A percentile compares a stretch with the other conserved stretches of the same genome.
Conservation (phyloP, 2,797 vertebrate species). For the Scomberomorus guttatus region DNA sequence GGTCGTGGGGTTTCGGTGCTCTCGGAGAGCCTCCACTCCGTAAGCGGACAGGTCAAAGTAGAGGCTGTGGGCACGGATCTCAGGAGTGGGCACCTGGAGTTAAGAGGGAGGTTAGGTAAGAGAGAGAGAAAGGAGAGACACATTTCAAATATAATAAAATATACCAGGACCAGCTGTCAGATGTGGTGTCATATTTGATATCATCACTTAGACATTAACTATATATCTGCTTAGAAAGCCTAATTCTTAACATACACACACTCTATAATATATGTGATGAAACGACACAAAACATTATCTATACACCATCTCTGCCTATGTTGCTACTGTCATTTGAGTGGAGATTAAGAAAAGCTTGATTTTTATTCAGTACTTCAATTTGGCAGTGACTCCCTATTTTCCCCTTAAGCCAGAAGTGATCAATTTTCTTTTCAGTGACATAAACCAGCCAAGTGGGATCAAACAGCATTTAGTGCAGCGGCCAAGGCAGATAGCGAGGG, state of each 20-base stretch:
- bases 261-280: not conserved
- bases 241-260: not conserved
- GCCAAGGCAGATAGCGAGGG: slow-evolving; percentile 26
- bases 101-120: not conserved
- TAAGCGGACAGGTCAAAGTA: slow-evolving; percentile 90
- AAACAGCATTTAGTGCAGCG: slow-evolving; percentile 55
- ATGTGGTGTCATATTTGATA: slow-evolving; percentile 22
- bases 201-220: slow-evolving; percentile 7
- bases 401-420: slow-evolving; percentile 60
- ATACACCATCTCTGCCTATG: not conserved
- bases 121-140: not conserved
- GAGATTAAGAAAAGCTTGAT: slow-evolving; percentile 43
- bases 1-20: slow-evolving; percentile 70
- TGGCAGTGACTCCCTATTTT: slow-evolving; percentile 35
- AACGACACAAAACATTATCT: slow-evolving; percentile 12
- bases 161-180: not conserved
- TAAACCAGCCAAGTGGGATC: slow-evolving; percentile 57
- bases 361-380: slow-evolving; percentile 43
- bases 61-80: slow-evolving; percentile 87
- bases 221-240: not conserved
- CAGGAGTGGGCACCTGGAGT: slow-evolving; percentile 87
- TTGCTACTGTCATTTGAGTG: slow-evolving; percentile 19
- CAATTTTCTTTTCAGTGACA: slow-evolving; percentile 59
- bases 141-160: slow-evolving; percentile 23
- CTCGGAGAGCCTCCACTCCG: slow-evolving; percentile 82